These are phyloP conservation scores for Steinernema feltiae DNA, from an alignment of 1,140 invertebrate genomes.

Conservation along the genomic window DNA sequence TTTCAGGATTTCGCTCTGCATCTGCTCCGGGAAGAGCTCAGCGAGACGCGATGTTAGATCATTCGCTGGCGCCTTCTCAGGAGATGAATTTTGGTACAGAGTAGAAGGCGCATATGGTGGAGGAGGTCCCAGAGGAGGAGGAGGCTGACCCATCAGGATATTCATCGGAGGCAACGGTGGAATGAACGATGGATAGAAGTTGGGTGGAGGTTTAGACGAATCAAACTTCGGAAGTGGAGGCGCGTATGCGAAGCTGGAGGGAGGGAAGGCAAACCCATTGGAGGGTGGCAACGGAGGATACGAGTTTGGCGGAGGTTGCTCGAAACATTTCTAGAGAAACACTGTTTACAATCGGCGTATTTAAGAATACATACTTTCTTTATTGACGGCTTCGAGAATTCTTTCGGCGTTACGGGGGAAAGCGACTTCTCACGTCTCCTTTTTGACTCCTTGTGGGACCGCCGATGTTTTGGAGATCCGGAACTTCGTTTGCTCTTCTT, in stretches of 20 bases:
- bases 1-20: background rate
- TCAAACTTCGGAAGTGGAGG: background rate
- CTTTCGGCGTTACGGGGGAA: background rate
- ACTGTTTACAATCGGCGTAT: too few relatives aligned
- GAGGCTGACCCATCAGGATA: background rate
- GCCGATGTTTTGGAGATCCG: background rate
- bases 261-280: background rate
- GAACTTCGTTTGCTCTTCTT: background rate
- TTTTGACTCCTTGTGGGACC: background rate
- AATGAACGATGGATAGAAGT: background rate
- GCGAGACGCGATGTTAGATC: background rate
- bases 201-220: background rate
- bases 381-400: background rate
- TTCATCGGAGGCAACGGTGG: background rate
- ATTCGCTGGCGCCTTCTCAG: background rate
- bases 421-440: background rate
- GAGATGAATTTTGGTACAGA: background rate
- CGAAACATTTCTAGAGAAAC: too few relatives aligned
- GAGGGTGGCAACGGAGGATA: background rate
- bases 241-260: background rate
- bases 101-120: background rate
- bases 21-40: constrained; percentile 1
- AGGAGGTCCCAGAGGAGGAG: background rate
- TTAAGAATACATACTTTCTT: too few relatives aligned
- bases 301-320: background rate